Percentiles rank a stretch among this genome's conserved stretches.
These are phyloP conservation scores for Galerucella nymphaeae DNA, from an alignment of 2,888 invertebrate species.

Conservation along the genomic window DNA sequence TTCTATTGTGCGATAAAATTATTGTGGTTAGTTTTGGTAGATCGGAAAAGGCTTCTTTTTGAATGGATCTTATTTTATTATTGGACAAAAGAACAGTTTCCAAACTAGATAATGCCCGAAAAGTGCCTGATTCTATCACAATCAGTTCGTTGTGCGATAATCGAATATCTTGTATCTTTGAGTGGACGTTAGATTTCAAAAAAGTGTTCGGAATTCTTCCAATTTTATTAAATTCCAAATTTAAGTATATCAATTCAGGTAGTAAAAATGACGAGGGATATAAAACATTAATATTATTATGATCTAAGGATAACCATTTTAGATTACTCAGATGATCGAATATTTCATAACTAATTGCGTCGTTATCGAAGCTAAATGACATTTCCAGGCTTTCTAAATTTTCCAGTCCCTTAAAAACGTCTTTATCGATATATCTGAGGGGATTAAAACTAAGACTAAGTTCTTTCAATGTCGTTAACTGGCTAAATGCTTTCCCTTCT, in stretches of 20 bases:
- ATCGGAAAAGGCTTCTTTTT: conserved; percentile 79
- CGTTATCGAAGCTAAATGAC: conserved; percentile 63
- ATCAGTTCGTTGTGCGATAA: conserved; percentile 85
- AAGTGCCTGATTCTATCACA: conserved; percentile 75
- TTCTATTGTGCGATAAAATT: conserved; percentile 84
- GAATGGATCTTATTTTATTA: conserved; percentile 79
- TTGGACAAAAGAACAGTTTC: conserved; percentile 83
- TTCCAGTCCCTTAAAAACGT: conserved; percentile 82
- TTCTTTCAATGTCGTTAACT: conserved; percentile 82
- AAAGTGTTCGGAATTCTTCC: conserved; percentile 76
- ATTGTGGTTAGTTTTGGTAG: conserved; percentile 83
- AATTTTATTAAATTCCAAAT: conserved; percentile 87
- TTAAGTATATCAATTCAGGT: conserved; percentile 80
- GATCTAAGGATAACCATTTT: conserved; percentile 87
- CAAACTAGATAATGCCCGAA: conserved; percentile 68
- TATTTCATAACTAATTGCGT: conserved; percentile 65
- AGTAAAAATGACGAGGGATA: conserved; percentile 78
- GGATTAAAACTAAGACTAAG: conserved; percentile 93
- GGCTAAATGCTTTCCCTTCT: conserved; percentile 77
- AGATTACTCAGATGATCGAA: conserved; percentile 79
- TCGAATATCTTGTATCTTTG: conserved; percentile 81
- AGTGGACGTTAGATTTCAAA: conserved; percentile 72
- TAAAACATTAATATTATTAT: conserved; percentile 84
- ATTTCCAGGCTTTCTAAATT: conserved; percentile 85
- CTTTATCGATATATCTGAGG: conserved; percentile 82